Base-by-base conservation (phyloP, 2,797 vertebrate genomes). In the Molossus alvarezi region DNA sequence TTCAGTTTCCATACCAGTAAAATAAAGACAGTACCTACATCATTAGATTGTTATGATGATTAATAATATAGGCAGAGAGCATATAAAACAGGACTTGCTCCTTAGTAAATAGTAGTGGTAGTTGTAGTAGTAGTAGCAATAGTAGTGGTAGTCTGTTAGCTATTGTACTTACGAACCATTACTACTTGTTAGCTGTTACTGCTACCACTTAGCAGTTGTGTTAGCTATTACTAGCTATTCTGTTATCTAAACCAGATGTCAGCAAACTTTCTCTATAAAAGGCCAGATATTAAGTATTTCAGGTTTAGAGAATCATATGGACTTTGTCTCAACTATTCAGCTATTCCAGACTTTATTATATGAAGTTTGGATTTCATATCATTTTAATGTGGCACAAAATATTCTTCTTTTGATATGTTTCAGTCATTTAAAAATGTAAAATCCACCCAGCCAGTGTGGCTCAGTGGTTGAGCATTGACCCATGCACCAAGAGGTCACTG, bases 311-410 rank as follows among this genome's bases (percentile, higher is more conserved):
- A 64, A 29, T 48, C 23, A 80, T 17, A 3, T 15, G 33, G 20
- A 55, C 62, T 72, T 29, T 73, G n/a, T 77, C 41, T 83, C 27
- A 69, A 86, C n/a, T 27, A 53, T 9, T 81, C 41, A 41, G 48
- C 48, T 53, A 58, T 5, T 64, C n/a, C 3, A 73, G 64, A 87
- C 25, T 64, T 90, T 75, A 75, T 69, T 76, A n/a, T n/a, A 27
- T 81, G 11, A 64, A 91, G 73, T 82, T 57, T 71, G 13, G n/a
- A 91, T 88, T 65, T 88, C 55, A 92, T 15, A 45, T 15, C 81
- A 73, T 92, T 76, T 65, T 81, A 41, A 72, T 45, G 57, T 55
- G 27, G 62, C 60, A 87, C 37, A 82, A 57, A 84, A 55, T 64
- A 41, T 73, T 45, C 9, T 72, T 79, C 45, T 85, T 65, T 79